These are phyloP conservation scores for Nemopilema nomurai DNA, from an alignment of 30 jellyfish, hydroid and myxozoan species.

Conservation along the genomic window DNA sequence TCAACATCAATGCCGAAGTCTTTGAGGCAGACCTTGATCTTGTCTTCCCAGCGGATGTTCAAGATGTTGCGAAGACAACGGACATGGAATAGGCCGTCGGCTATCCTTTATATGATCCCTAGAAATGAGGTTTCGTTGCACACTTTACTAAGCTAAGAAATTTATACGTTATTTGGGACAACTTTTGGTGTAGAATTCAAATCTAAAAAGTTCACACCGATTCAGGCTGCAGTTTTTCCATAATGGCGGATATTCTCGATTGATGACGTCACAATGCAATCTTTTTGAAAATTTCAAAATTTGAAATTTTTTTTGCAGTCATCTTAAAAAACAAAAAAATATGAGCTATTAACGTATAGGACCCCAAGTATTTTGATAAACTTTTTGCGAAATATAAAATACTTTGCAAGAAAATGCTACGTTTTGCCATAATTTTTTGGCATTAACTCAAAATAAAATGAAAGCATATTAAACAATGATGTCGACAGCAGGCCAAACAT, in stretches of 20 bases:
- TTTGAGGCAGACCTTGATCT: constrained; percentile 6
- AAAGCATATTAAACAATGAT: background rate
- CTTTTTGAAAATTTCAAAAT: constrained; percentile 12
- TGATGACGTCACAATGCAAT: constrained; percentile 19
- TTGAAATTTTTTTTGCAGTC: constrained; percentile 9
- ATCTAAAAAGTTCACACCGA: constrained; percentile 26
- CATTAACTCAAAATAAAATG: background rate
- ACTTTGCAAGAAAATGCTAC: background rate
- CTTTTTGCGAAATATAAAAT: constrained; percentile 13
- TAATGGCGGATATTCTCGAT: constrained; percentile 28
- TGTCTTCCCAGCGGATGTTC: constrained; percentile 18
- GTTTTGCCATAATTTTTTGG: background rate
- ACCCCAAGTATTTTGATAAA: constrained; percentile 7
- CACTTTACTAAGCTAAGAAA: constrained; percentile 23
- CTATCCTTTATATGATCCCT: constrained; percentile 29
- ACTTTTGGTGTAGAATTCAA: constrained; percentile 32
- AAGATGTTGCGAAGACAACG: no score
- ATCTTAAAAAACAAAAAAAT: constrained; percentile 14
- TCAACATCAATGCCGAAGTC: constrained; percentile 19
- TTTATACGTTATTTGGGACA: constrained; percentile 16
- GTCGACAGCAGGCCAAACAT: background rate
- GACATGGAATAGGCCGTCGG: constrained; percentile 31
- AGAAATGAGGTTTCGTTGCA: constrained; percentile 38
- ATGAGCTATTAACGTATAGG: constrained; percentile 16
- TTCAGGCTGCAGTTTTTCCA: constrained; percentile 39